Evolutionary conservation across 2,797 vertebrate species (phyloP).

Genomic region (Myotis pilosus): DNA sequence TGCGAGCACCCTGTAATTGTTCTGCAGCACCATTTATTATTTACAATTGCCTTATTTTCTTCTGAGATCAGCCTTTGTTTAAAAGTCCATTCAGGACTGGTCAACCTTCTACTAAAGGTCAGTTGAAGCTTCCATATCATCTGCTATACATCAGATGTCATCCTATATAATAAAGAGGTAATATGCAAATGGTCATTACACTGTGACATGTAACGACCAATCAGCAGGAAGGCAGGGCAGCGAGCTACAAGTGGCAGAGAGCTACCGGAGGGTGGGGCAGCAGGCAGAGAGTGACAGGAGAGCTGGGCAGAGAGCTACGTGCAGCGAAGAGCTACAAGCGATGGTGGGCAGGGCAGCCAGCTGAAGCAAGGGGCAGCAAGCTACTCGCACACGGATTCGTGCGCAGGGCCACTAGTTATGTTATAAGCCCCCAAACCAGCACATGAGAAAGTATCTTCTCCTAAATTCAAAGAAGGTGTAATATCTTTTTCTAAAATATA

Average conservation of each 20-base stretch:
- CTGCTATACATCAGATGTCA: constrained; percentile 25
- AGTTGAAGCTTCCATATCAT: constrained; percentile 60
- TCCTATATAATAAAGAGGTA: neutral
- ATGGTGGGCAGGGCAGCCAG: too few relatives aligned
- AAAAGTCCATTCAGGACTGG: constrained; percentile 59
- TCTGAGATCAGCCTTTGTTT: constrained; percentile 64
- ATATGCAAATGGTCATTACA: too few relatives aligned
- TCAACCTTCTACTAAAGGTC: constrained; percentile 56
- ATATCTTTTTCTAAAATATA: neutral
- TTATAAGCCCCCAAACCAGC: neutral
- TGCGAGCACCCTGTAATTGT: constrained; percentile 40
- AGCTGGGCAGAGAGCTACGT: too few relatives aligned
- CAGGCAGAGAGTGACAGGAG: too few relatives aligned
- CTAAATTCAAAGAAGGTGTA: constrained; percentile 38
- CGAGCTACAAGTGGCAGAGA: too few relatives aligned
- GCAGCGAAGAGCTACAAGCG: too few relatives aligned
- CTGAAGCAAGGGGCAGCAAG: too few relatives aligned
- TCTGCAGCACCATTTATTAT: constrained; percentile 55
- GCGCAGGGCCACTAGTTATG: neutral
- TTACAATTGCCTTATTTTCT: constrained; percentile 71
- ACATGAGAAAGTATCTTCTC: constrained; percentile 52
- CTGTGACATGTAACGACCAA: too few relatives aligned
- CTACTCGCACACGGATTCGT: too few relatives aligned
- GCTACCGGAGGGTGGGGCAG: too few relatives aligned
- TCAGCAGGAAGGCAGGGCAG: too few relatives aligned